Percentiles rank a stretch among this genome's conserved stretches.
Conservation (phyloP, 2,888 invertebrate genomes). For the Erannis defoliaria region DNA sequence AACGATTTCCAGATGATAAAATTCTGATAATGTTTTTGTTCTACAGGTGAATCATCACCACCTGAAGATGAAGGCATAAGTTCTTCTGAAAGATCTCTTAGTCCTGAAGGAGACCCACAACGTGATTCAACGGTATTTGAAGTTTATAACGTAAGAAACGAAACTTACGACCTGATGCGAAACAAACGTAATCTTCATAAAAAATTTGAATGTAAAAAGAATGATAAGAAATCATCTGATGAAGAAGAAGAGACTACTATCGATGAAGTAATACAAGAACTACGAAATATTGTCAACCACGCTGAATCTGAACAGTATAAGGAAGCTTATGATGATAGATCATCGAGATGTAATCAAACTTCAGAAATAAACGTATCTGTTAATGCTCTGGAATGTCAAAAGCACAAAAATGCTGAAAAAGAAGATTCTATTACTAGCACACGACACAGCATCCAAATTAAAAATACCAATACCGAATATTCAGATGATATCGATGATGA, state of each 20-base stretch:
- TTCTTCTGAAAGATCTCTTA: conserved; percentile 93
- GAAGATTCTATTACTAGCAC: conserved; percentile 86
- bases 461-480: conserved; percentile 78
- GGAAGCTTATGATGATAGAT: conserved; percentile 67
- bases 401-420: conserved; percentile 71
- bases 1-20: too few relatives aligned
- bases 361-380: conserved; percentile 76
- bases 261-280: conserved; percentile 94
- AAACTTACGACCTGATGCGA: conserved; percentile 82
- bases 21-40: conserved; percentile 9
- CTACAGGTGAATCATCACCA: conserved; percentile 89
- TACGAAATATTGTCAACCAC: conserved; percentile 94
- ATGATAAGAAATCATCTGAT: conserved; percentile 79
- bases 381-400: conserved; percentile 67
- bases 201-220: conserved; percentile 71
- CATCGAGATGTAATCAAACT: conserved; percentile 74
- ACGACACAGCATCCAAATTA: conserved; percentile 82
- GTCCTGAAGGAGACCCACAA: conserved; percentile 89
- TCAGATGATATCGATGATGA: conserved; percentile 82
- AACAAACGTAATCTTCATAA: conserved; percentile 77
- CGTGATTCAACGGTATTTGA: conserved; percentile 88
- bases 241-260: conserved; percentile 94
- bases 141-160: conserved; percentile 87
- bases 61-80: conserved; percentile 96
- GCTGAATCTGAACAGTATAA: conserved; percentile 91